These are phyloP conservation scores for Enteromius trimaculatus DNA, from an alignment of 2,797 vertebrate genomes.

Conservation along the genomic window DNA sequence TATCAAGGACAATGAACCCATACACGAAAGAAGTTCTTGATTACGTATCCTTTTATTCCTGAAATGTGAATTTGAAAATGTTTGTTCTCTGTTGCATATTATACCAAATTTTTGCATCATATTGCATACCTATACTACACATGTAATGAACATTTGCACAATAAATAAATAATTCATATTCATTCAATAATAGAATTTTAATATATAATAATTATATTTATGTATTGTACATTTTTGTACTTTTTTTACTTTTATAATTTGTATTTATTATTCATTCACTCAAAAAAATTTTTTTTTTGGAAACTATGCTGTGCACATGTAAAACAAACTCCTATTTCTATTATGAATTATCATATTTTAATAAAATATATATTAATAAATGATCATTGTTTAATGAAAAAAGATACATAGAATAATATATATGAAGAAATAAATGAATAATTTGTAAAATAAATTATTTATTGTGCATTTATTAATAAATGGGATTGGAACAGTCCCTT, in stretches of 20 bases:
- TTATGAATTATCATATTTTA: too few species aligned
- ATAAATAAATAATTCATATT: neutral
- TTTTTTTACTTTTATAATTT: neutral
- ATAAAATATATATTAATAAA: too few species aligned
- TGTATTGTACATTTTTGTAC: neutral
- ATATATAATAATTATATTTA: neutral
- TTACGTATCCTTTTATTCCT: constrained; percentile 90
- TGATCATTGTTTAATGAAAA: too few species aligned
- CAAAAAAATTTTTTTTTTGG: too few species aligned
- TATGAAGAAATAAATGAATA: neutral
- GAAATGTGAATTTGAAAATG: neutral
- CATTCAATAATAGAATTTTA: neutral
- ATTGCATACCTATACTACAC: neutral
- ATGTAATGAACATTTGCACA: neutral
- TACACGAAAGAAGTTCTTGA: constrained; percentile 88
- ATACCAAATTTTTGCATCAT: too few species aligned
- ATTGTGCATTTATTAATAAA: neutral
- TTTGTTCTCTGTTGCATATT: neutral
- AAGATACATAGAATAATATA: too few species aligned
- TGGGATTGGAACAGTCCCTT: neutral
- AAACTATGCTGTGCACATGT: too few species aligned
- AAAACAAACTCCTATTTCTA: too few species aligned
- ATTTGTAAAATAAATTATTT: neutral
- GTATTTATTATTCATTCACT: neutral
- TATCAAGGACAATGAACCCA: constrained; percentile 92